Percentiles rank a stretch among this genome's conserved stretches.
Evolutionary conservation across 2,113 vertebrate genomes (phyloP).

Genomic region (Sporophila hypoxantha): DNA sequence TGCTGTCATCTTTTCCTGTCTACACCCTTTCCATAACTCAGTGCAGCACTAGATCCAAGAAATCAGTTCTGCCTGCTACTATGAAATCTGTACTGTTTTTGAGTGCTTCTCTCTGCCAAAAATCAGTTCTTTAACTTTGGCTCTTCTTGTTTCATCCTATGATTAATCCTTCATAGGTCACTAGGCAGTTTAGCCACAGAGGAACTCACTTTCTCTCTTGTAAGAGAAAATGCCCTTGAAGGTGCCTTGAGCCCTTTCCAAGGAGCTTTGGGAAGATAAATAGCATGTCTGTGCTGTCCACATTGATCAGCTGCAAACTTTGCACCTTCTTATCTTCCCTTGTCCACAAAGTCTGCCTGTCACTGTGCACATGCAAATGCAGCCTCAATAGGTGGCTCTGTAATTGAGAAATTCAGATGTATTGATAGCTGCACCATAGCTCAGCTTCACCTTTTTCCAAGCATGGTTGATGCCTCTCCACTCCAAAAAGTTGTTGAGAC

Average conservation of each 20-base stretch:
- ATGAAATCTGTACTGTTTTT: neutral
- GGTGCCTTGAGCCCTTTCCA: neutral
- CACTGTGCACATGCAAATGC: neutral
- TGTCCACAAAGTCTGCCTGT: neutral
- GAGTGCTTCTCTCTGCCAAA: neutral
- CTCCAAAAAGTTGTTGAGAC: neutral
- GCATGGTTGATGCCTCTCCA: neutral
- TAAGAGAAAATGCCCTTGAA: constrained; percentile 13
- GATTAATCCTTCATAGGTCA: neutral
- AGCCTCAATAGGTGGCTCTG: neutral
- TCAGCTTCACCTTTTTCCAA: neutral
- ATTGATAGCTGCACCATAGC: neutral
- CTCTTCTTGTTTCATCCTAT: neutral
- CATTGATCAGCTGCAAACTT: neutral
- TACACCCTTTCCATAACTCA: neutral
- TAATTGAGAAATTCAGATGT: neutral
- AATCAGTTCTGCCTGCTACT: neutral
- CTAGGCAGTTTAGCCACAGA: neutral
- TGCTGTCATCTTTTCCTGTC: neutral
- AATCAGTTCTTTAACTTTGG: neutral
- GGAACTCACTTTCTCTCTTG: neutral
- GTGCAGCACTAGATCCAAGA: neutral
- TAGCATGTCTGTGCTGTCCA: neutral
- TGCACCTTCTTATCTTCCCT: neutral
- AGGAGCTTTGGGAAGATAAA: neutral